Conservation (phyloP, 2,113 vertebrate species). For the Thunnus maccoyii region DNA sequence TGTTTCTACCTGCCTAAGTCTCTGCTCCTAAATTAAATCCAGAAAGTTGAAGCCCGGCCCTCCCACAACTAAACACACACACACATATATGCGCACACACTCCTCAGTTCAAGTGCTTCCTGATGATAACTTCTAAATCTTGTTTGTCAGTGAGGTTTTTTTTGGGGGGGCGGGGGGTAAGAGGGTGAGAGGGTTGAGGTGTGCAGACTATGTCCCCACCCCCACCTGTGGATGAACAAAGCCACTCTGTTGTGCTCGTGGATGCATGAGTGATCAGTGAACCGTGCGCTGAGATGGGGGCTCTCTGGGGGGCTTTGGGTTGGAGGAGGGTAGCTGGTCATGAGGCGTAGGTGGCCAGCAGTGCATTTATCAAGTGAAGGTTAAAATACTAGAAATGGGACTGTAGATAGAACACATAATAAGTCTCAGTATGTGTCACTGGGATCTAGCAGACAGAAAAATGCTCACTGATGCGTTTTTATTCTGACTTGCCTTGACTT, state of each 20-base stretch:
- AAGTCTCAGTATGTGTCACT: background rate
- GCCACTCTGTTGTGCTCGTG: constrained; percentile 50
- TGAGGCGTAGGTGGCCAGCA: constrained; percentile 12
- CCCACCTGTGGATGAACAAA: constrained; percentile 77
- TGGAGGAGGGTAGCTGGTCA: constrained; percentile 34
- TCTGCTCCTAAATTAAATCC: constrained; percentile 69
- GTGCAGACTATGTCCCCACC: constrained; percentile 51
- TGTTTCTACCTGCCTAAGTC: constrained; percentile 82
- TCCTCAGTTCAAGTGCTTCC: constrained; percentile 14
- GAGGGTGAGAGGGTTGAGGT: constrained; percentile 45
- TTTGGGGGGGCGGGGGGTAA: background rate
- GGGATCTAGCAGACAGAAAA: constrained; percentile 4
- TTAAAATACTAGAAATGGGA: constrained; percentile 29
- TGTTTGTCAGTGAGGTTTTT: constrained; percentile 5
- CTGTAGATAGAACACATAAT: constrained; percentile 10
- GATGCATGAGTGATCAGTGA: constrained; percentile 63
- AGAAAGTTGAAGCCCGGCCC: constrained; percentile 43
- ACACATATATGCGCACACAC: background rate
- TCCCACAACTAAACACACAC: constrained; percentile 33
- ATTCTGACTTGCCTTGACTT: constrained; percentile 25
- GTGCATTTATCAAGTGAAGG: constrained; percentile 4
- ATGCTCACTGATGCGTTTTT: constrained; percentile 18
- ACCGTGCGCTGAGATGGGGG: constrained; percentile 49
- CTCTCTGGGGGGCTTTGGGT: constrained; percentile 31
- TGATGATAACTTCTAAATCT: constrained; percentile 7